Conservation (phyloP, 2,888 invertebrate species). For the Phlogophora meticulosa region DNA sequence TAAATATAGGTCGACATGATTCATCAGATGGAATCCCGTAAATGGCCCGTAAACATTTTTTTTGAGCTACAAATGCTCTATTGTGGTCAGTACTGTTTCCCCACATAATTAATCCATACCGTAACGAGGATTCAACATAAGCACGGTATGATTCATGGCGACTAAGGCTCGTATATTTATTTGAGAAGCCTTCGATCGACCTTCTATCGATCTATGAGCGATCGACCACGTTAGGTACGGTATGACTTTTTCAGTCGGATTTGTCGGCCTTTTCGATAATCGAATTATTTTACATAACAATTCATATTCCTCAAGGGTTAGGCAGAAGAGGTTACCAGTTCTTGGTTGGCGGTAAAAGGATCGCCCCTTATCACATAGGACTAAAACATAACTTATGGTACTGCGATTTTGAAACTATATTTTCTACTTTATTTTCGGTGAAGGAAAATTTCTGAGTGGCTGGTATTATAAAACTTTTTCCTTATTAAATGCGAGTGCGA, state of each 20-base stretch:
- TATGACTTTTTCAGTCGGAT: conserved; percentile 14
- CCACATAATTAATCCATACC: too few relatives aligned
- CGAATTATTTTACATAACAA: too few relatives aligned
- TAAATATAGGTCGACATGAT: too few relatives aligned
- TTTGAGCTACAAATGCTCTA: too few relatives aligned
- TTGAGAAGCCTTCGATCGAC: conserved; percentile 20
- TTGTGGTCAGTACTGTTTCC: too few relatives aligned
- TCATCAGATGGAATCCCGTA: too few relatives aligned
- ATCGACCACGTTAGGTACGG: not conserved
- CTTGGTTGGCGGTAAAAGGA: too few relatives aligned
- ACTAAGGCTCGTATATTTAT: not conserved
- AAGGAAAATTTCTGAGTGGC: conserved; percentile 13
- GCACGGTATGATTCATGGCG: conserved; percentile 25
- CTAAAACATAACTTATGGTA: not conserved
- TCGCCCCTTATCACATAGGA: too few relatives aligned
- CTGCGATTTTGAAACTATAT: not conserved
- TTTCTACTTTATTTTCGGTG: not conserved
- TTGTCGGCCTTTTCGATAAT: not conserved
- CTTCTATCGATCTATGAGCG: conserved; percentile 4
- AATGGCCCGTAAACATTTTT: too few relatives aligned
- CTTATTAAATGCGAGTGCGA: conserved; percentile 5
- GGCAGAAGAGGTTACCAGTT: too few relatives aligned
- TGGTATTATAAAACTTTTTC: not conserved
- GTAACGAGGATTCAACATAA: too few relatives aligned
- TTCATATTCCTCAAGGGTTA: too few relatives aligned